These are phyloP conservation scores for Craseonycteris thonglongyai DNA, from an alignment of 2,113 vertebrate genomes.

Conservation along the genomic window DNA sequence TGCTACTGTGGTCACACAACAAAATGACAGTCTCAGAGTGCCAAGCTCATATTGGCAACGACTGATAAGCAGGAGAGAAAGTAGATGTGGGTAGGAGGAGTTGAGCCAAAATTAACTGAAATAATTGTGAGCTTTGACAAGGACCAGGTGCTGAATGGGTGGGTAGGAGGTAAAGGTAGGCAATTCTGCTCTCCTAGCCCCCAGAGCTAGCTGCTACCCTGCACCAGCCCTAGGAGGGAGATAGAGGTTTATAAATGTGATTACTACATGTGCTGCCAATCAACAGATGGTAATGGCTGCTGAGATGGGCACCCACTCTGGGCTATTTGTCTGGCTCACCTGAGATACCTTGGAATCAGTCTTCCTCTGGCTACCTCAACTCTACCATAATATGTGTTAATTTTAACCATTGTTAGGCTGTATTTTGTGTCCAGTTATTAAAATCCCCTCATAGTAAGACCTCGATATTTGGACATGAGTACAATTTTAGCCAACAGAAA, in stretches of 20 bases:
- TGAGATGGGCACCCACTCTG: neutral
- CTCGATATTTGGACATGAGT: neutral
- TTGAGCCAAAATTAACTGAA: neutral
- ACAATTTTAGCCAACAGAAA: neutral
- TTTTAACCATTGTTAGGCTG: neutral
- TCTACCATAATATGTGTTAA: neutral
- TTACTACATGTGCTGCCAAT: neutral
- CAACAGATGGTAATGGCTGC: neutral
- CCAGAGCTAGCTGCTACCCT: neutral
- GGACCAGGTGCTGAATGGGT: neutral
- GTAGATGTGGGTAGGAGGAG: neutral
- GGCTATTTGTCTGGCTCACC: neutral
- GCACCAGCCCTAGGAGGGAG: neutral
- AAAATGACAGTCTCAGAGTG: slow-evolving; percentile 3
- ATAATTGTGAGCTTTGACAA: slow-evolving; percentile 1
- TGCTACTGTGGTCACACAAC: neutral
- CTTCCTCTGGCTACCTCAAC: neutral
- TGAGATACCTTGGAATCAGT: neutral
- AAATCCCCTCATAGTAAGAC: neutral
- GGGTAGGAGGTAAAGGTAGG: neutral
- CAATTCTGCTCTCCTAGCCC: neutral
- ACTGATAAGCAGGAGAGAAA: neutral
- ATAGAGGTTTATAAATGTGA: neutral
- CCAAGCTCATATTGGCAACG: neutral
- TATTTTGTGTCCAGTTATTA: neutral